Evolutionary conservation across 2,113 vertebrate species (phyloP).

Genomic region (Rhizomys pruinosus): DNA sequence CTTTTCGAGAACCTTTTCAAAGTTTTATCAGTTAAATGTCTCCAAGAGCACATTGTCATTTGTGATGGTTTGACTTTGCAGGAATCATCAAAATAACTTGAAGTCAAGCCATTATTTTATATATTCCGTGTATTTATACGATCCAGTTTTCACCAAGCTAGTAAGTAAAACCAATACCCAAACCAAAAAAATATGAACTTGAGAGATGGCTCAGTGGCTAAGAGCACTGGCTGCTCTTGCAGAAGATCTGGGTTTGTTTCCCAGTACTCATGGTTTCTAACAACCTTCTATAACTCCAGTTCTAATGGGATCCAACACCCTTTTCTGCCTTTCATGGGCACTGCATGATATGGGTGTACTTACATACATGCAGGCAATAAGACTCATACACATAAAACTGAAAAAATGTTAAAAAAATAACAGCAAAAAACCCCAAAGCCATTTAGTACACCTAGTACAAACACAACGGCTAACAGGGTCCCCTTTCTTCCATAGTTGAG

Average conservation of each 20-base stretch:
- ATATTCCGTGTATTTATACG: background rate
- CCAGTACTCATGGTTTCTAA: background rate
- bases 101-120: slow-evolving; percentile 16
- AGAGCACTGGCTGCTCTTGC: too few relatives aligned
- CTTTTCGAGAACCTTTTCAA: slow-evolving; percentile 48
- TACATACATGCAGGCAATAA: too few relatives aligned
- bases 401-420: too few relatives aligned
- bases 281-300: too few relatives aligned
- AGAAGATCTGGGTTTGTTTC: too few relatives aligned
- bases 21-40: slow-evolving; percentile 23
- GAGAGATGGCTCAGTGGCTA: background rate
- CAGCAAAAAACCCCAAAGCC: background rate
- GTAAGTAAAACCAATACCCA: background rate
- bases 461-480: too few relatives aligned
- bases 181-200: background rate
- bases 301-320: too few relatives aligned
- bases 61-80: slow-evolving; percentile 6
- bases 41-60: slow-evolving; percentile 3
- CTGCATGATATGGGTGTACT: too few relatives aligned
- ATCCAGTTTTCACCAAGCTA: background rate
- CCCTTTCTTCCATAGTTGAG: too few relatives aligned
- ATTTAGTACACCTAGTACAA: background rate
- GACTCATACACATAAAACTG: too few relatives aligned
- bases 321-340: too few relatives aligned
- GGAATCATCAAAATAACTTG: slow-evolving; percentile 38